These are phyloP conservation scores for Styela clava DNA, from an alignment of 23 tunicate species.

Conservation along the genomic window DNA sequence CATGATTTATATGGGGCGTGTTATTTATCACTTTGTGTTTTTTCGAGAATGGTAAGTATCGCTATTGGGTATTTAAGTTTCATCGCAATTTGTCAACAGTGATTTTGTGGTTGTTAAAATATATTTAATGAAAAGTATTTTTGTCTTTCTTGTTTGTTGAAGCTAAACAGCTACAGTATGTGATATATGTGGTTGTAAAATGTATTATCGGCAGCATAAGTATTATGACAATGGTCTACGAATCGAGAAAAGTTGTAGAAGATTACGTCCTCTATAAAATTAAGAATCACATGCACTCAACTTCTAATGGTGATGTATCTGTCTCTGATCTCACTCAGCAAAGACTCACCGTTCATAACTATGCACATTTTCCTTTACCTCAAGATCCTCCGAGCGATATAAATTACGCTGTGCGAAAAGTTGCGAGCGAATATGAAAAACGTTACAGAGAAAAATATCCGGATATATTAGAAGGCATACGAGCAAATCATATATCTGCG, in stretches of 20 bases:
- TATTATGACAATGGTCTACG: constrained; percentile 62
- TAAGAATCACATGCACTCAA: neutral
- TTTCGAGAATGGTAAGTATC: no score
- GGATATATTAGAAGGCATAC: constrained; percentile 42
- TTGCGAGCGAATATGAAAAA: constrained; percentile 47
- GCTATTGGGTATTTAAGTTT: no score
- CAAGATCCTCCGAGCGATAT: constrained; percentile 33
- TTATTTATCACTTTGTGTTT: no score
- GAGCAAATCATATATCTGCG: constrained; percentile 17
- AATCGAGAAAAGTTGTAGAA: constrained; percentile 74
- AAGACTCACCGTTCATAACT: neutral
- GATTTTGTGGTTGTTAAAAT: no score
- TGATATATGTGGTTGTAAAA: no score
- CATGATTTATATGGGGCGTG: no score
- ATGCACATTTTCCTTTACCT: constrained; percentile 21
- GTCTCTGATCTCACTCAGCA: neutral
- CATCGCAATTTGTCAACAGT: no score
- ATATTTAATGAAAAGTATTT: no score
- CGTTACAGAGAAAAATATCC: constrained; percentile 56
- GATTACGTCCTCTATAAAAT: constrained; percentile 55
- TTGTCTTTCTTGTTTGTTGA: no score
- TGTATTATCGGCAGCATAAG: no score
- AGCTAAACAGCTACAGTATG: no score
- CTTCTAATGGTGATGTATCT: neutral
- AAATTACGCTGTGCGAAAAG: constrained; percentile 34